A percentile compares a stretch with the other conserved stretches of the same genome.
These are phyloP conservation scores for Euphydryas editha DNA, from an alignment of 2,888 invertebrate species.

Conservation along the genomic window DNA sequence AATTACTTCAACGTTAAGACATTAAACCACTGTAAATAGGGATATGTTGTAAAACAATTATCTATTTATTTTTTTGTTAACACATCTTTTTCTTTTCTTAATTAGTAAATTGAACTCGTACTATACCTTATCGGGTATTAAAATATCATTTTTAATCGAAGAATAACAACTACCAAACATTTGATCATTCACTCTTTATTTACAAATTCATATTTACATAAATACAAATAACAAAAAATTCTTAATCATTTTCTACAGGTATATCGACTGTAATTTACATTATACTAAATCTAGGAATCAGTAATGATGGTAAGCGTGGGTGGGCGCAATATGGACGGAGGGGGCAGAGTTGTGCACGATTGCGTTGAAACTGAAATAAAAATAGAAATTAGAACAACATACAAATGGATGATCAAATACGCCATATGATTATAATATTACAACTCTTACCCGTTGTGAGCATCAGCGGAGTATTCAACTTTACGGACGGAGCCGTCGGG, in stretches of 20 bases:
- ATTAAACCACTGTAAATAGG: too few species aligned
- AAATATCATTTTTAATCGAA: too few species aligned
- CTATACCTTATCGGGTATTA: too few species aligned
- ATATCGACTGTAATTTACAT: conserved; percentile 3
- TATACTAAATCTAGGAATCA: conserved; percentile 1
- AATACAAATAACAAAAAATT: conserved; percentile 21
- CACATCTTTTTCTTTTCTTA: too few species aligned
- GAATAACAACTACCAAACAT: background rate
- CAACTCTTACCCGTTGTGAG: conserved; percentile 64
- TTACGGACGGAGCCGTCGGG: conserved; percentile 72
- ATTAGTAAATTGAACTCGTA: too few species aligned
- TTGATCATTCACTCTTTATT: conserved; percentile 24
- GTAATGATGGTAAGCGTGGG: conserved; percentile 43
- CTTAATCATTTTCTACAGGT: conserved; percentile 7
- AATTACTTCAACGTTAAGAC: too few species aligned
- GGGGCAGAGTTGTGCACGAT: conserved; percentile 74
- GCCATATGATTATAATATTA: background rate
- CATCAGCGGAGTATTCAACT: conserved; percentile 67
- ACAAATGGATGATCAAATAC: background rate
- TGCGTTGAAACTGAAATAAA: conserved; percentile 70
- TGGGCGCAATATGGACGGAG: conserved; percentile 58
- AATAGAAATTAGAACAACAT: background rate
- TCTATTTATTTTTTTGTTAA: too few species aligned
- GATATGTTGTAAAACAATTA: too few species aligned
- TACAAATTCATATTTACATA: conserved; percentile 26